phyloP scores from a whole-genome alignment of 53 echinoderm and acorn worm species.

The Paelopatides confundens region DNA sequence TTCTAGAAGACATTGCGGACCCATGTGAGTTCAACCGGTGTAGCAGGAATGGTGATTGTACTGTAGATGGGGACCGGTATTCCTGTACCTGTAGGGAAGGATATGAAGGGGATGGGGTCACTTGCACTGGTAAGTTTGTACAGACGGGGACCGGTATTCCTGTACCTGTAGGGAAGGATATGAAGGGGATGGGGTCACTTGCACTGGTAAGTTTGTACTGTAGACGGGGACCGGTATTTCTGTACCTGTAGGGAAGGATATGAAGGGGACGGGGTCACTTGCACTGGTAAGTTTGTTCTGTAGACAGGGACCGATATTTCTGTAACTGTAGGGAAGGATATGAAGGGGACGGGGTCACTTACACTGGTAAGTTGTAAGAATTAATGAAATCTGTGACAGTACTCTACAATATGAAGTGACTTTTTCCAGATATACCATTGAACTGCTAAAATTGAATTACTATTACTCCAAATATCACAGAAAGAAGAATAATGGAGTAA shows the following conservation, averaged over 20 bases:
- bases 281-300: constrained; percentile 2
- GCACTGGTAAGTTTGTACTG: constrained; percentile 69
- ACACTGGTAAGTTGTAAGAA: constrained; percentile 55
- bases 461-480: too few relatives aligned
- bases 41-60: constrained; percentile 62
- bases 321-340: constrained; percentile 73
- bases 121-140: constrained; percentile 67
- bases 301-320: constrained; percentile 23
- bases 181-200: constrained; percentile 69
- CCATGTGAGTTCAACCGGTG: constrained; percentile 71
- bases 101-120: constrained; percentile 74
- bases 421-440: too few relatives aligned
- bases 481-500: too few relatives aligned
- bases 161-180: constrained; percentile 78
- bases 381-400: not conserved
- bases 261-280: constrained; percentile 77
- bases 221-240: constrained; percentile 39
- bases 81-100: constrained; percentile 73
- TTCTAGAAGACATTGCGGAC: constrained; percentile 46
- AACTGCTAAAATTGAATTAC: too few relatives aligned
- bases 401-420: too few relatives aligned
- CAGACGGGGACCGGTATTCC: constrained; percentile 58
- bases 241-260: constrained; percentile 77
- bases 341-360: constrained; percentile 69
- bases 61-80: constrained; percentile 66